These are phyloP conservation scores for Xanthia icteritia DNA, from an alignment of 2,888 invertebrate genomes.

Conservation along the genomic window DNA sequence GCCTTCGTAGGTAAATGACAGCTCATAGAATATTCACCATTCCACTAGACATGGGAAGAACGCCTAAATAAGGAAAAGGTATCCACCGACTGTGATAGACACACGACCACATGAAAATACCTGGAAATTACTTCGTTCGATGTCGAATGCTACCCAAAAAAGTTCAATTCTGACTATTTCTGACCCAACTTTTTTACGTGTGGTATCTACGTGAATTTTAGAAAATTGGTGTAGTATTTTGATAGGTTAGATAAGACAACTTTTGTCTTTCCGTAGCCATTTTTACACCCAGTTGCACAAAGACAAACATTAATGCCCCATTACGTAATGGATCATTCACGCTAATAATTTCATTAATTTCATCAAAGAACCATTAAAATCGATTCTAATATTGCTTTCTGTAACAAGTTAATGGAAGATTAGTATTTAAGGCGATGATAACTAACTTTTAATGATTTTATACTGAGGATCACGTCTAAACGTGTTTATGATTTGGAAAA, in stretches of 20 bases:
- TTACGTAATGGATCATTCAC: no score
- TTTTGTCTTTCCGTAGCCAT: not conserved
- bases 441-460: no score
- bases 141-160: slow-evolving; percentile 4
- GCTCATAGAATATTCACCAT: slow-evolving; percentile 52
- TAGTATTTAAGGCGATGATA: no score
- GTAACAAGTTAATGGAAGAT: no score
- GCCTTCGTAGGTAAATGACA: no score
- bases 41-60: slow-evolving; percentile 29
- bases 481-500: no score
- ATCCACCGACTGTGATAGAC: slow-evolving; percentile 28
- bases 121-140: slow-evolving; percentile 6
- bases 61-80: slow-evolving; percentile 40
- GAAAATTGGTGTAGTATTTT: not conserved
- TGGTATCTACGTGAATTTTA: not conserved
- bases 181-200: slow-evolving; percentile 8
- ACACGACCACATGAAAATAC: slow-evolving; percentile 4
- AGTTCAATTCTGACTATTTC: slow-evolving; percentile 12
- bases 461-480: no score
- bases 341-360: no score
- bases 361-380: no score
- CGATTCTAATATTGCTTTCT: no score
- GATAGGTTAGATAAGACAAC: not conserved
- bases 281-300: not conserved
- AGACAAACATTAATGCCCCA: no score